Evolutionary conservation across 2,797 vertebrate species (phyloP), one percentile per base, ranked within the genome.

Genomic region (Gila robusta): DNA sequence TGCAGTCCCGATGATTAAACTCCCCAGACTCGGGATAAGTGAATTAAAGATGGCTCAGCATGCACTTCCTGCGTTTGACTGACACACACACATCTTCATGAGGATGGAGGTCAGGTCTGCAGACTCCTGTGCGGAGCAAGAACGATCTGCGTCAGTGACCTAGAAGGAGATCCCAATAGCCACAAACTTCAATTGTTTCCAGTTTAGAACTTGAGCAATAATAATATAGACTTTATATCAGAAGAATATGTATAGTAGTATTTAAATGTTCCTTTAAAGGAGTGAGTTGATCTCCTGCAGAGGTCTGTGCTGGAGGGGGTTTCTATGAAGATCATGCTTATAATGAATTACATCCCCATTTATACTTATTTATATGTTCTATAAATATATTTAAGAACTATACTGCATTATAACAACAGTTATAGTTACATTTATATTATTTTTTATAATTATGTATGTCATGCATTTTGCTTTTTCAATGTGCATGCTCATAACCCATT

Each of bases 1-100:
- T 87, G 81, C 92, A 93, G 91, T 93, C 90, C 26, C 91, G 81
- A 86, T 95, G 94, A 94, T 94, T 91, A 93, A 92, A 59, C 86
- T 23, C 54, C 84, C 72, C 74, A 56, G 85, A 81, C 89, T 87
- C 89, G 62, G 66, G 52, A 80, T 72, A 89, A 93, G 91, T 93
- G 86, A 93, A 94, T 94, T 89, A 88, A 83, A 81, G 85, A 74
- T 71, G 32, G 54, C 85, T 85, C 82, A 52, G 79, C 82, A 16
- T 16, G 35, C 5, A 26, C 59, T 52, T 76, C 41, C 52, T 16
- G 82, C 37, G 3, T 85, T 26, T 78, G 81, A 76, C 44, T 32
- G 49, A 74, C 66, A 19, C 41, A 59, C 78, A 39, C 73, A 39
- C 77, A 54, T 85, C 54, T 86, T 47, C 14, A 72, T 26, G 39